Conservation (phyloP, 2,888 invertebrate species). For the Apodemia mormo region DNA sequence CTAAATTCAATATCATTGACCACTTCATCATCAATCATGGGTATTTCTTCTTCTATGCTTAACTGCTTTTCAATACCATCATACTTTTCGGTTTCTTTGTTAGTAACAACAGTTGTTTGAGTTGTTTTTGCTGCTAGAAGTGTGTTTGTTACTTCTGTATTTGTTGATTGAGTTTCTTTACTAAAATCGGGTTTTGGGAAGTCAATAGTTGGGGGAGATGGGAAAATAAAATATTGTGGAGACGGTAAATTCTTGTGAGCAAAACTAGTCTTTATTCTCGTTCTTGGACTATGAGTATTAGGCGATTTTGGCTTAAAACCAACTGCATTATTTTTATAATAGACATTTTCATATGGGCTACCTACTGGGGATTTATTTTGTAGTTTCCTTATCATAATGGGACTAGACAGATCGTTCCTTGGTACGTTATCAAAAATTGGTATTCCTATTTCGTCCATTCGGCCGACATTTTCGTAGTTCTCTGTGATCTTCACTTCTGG, state of each 20-base stretch:
- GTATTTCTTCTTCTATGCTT: conserved; percentile 77
- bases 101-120: conserved; percentile 2
- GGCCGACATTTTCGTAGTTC: conserved; percentile 62
- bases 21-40: conserved; percentile 76
- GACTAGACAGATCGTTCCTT: conserved; percentile 66
- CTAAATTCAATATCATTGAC: conserved; percentile 73
- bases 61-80: conserved; percentile 74
- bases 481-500: conserved; percentile 58
- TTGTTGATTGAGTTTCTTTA: conserved; percentile 4
- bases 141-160: conserved; percentile 23
- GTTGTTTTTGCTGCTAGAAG: background rate
- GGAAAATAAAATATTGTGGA: conserved; percentile 76
- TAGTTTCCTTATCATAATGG: conserved; percentile 65
- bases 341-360: conserved; percentile 85
- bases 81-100: conserved; percentile 41
- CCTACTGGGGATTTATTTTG: conserved; percentile 55
- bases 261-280: conserved; percentile 83
- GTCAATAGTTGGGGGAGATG: conserved; percentile 65
- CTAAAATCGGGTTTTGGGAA: conserved; percentile 54
- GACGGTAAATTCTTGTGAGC: conserved; percentile 74
- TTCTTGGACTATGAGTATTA: conserved; percentile 80
- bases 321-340: conserved; percentile 58
- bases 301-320: conserved; percentile 71
- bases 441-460: conserved; percentile 75
- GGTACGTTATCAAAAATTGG: conserved; percentile 64